Evolutionary conservation across 2,797 vertebrate species (phyloP).

Genomic region (Artibeus lituratus): DNA sequence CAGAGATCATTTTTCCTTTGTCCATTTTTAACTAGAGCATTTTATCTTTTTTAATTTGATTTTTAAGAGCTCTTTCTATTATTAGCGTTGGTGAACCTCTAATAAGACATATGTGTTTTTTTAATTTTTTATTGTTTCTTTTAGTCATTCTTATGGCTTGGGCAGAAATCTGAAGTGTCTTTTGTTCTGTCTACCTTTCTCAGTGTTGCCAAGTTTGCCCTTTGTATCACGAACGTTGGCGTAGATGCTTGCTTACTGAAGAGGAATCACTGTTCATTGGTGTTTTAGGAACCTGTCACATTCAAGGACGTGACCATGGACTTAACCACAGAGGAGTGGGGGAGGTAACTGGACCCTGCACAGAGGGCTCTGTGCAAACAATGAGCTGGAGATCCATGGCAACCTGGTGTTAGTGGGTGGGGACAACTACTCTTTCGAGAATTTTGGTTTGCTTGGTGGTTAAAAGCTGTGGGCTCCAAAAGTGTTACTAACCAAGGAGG

Average conservation of each 20-base stretch:
- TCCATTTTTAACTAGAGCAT: background rate
- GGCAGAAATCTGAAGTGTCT: background rate
- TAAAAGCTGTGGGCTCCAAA: background rate
- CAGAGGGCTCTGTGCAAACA: background rate
- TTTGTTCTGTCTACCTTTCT: background rate
- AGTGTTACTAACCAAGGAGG: background rate
- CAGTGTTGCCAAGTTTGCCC: background rate
- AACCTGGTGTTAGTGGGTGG: background rate
- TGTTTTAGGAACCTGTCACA: constrained; percentile 3
- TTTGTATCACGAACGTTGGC: background rate
- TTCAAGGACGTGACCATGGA: background rate
- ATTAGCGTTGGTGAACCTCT: background rate
- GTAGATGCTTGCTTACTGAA: background rate
- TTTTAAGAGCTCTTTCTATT: background rate
- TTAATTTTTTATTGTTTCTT: background rate
- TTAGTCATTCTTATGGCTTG: background rate
- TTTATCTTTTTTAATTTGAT: background rate
- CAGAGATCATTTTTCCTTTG: background rate
- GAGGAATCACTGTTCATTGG: background rate
- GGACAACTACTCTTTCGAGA: background rate
- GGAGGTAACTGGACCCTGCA: background rate
- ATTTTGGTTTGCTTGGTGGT: background rate
- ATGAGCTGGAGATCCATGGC: background rate
- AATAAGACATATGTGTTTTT: background rate
- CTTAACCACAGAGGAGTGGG: background rate